Conservation (phyloP, 1,140 invertebrate genomes). For the Microplitis mediator region DNA sequence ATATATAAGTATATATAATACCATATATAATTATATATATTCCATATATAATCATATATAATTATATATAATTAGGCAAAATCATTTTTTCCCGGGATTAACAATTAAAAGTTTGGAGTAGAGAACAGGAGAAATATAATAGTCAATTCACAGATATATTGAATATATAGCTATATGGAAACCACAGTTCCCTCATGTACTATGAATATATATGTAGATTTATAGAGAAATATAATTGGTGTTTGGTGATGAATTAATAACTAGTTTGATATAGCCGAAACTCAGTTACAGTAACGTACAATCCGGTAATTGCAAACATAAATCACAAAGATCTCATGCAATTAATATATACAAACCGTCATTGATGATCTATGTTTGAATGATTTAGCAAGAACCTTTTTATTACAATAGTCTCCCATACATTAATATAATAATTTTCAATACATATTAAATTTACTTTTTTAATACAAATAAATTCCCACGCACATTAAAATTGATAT, state of each 20-base stretch:
- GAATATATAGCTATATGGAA: no score
- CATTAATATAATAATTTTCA: background rate
- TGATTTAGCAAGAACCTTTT: background rate
- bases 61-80: no score
- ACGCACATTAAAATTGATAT: background rate
- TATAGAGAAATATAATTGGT: background rate
- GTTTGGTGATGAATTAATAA: constrained; percentile 21
- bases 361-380: constrained; percentile 19
- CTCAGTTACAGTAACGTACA: background rate
- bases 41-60: no score
- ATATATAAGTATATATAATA: no score
- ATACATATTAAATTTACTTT: background rate
- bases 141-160: no score
- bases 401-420: no score
- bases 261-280: constrained; percentile 11
- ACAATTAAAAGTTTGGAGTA: no score
- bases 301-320: constrained; percentile 24
- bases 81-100: no score
- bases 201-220: no score
- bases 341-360: constrained; percentile 18
- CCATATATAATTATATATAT: no score
- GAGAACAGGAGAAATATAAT: no score
- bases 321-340: constrained; percentile 21
- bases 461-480: background rate
- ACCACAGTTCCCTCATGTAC: no score